Percentiles rank a stretch among this genome's conserved stretches.
phyloP scores from a whole-genome alignment of 2,113 vertebrate species.

The Bubo scandiacus region DNA sequence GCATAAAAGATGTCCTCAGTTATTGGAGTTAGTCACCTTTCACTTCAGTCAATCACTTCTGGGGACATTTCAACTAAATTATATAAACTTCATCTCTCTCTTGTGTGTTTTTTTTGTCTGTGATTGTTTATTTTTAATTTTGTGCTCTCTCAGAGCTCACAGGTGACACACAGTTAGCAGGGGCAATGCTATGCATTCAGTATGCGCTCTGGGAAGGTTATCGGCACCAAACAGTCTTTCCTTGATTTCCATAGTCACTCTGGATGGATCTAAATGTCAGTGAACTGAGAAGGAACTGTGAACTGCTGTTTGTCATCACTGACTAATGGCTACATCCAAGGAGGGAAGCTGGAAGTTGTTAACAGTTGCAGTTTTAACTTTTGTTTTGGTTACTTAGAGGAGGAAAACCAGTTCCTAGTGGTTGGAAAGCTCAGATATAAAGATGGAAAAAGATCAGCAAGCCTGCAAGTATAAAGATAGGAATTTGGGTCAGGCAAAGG shows the following conservation, averaged over 20 bases:
- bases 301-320: not conserved
- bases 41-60: not conserved
- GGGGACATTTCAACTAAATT: not conserved
- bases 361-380: not conserved
- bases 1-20: not conserved
- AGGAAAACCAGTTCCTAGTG: not conserved
- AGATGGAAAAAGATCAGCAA: not conserved
- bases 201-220: not conserved
- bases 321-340: not conserved
- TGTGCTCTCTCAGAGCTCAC: not conserved
- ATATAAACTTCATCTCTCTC: not conserved
- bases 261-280: not conserved
- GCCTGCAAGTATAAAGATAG: not conserved
- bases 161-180: not conserved
- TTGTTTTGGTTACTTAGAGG: not conserved
- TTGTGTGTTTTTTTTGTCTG: not conserved
- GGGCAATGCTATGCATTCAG: not conserved
- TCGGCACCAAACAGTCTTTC: not conserved
- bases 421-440: not conserved
- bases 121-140: not conserved
- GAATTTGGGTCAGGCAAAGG: slow-evolving; percentile 1
- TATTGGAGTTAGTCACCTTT: not conserved
- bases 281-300: not conserved
- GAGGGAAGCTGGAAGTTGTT: not conserved
- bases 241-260: not conserved